Evolutionary conservation across 2,888 invertebrate genomes (phyloP), one percentile per base, ranked within the genome.

Genomic region (Venusia cambrica): DNA sequence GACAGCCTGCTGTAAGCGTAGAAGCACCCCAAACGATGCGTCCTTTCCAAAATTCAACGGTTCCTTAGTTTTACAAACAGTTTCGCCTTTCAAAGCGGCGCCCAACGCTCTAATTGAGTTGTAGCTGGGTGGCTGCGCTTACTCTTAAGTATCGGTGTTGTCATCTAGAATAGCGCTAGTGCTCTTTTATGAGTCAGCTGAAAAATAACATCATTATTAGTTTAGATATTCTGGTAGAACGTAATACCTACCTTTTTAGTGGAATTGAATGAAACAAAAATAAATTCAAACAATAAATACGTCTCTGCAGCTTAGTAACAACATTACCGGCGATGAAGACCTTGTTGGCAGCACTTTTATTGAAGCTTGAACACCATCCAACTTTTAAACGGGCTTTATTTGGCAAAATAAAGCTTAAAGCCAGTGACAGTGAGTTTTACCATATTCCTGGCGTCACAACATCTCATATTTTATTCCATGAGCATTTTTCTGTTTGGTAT

Each of bases 361-460:
- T 60, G 48, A 48, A 64, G 51, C 60, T 71, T 79, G 79, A 81
- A 77, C 57, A 55, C 51, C 54, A 57, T 79, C 76, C 80, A 81
- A 80, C 60, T 77, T 73, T 77, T 73, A 77, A 78, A 69, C 66
- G 72, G 63, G 73, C 72, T 81, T 71, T 67, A 73, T 71, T 68
- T 63, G 57, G 44, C 56, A 56, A 73, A 73, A 74, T 76, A 78
- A 76, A 66, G 57, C 62, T 60, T 53, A 63, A 45, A 51, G 46
- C 54, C 30, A 45, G 51, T 61, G 56, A 57, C 55, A 51, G 55
- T 42, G 51, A 48, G 54, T 54, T 56, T n/a, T 51, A 50, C 53
- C 59, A 60, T 60, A 65, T 62, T 60, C 57, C 45, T 57, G 60
- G 61, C 60, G 51, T 66, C 63, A 65, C 54, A 55, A 57, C 56